Evolutionary conservation across 2,888 invertebrate genomes (phyloP), one percentile per base, ranked within the genome.

Genomic region (Erannis defoliaria): DNA sequence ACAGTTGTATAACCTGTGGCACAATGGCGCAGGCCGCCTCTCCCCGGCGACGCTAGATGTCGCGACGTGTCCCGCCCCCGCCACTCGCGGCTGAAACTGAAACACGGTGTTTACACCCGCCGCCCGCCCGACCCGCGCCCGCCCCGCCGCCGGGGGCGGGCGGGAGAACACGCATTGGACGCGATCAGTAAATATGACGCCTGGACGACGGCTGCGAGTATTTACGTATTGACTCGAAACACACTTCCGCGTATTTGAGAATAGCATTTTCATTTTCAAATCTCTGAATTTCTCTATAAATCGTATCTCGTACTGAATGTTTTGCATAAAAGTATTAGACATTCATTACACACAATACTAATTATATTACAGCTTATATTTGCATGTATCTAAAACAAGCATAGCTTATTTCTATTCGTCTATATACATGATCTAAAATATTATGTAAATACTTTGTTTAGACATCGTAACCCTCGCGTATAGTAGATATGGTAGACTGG

Each of bases 41-140:
- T 21, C 43, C 38, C 55, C 19, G 18, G 26, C 55, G 62, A 65
- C 78, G 70, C 76, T 78, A 80, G 83, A 81, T 80, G 83, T 60
- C 80, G 65, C 57, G 31, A 49, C 35, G 10, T 40, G 71, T 62
- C 67, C 58, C 59, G 62, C 49, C 62, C 42, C 62, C 62, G 45
- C 55, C 60, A 70, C 70, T 68, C 67, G 67, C 68, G 68, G 73
- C 77, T 76, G 74, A 72, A 77, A 67, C 77, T 75, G 71, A 73
- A 68, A 63, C 68, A 40, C 26, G 9, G 68, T 73, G 70, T 67
- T 70, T 65, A 58, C 58, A 49, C 35, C 40, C 38, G 38, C 19
- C 16, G 37, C 37, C 35, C 3, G n/a, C 45, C 60, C 48, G 61
- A 26, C 59, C 62, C 48, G 40, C 50, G 53, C 29, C 33, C 59